Evolutionary conservation across 2,888 invertebrate genomes (phyloP).

Genomic region (Dilophus febrilis): DNA sequence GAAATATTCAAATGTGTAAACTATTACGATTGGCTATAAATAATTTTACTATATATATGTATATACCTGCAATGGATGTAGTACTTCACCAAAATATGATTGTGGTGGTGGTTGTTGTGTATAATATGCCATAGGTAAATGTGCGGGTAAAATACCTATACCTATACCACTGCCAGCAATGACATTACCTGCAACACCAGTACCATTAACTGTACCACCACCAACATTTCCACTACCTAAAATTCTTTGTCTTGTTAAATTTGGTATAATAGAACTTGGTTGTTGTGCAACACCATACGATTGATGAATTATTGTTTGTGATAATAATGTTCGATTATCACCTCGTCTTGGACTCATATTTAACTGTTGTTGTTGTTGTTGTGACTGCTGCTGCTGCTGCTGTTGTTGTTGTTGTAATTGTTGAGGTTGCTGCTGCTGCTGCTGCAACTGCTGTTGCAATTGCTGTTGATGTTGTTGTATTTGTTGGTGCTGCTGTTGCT

Average conservation of each 20-base stretch:
- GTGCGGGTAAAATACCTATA: conserved; percentile 16
- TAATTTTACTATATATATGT: no score
- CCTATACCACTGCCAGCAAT: background rate
- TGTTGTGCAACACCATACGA: conserved; percentile 21
- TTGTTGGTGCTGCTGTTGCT: no score
- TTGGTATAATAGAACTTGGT: conserved; percentile 7
- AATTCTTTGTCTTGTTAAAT: conserved; percentile 12
- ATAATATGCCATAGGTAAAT: conserved; percentile 26
- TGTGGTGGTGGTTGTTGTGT: conserved; percentile 20
- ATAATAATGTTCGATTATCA: conserved; percentile 13
- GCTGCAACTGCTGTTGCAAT: conserved; percentile 3
- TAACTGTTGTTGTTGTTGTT: conserved; percentile 3
- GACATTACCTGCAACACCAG: conserved; percentile 6
- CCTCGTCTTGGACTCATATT: conserved; percentile 12
- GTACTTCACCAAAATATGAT: conserved; percentile 25
- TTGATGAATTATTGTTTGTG: conserved; percentile 26
- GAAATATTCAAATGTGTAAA: no score
- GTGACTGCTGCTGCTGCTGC: conserved; percentile 9
- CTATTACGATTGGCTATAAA: no score
- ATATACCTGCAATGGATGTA: conserved; percentile 28
- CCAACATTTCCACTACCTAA: conserved; percentile 6
- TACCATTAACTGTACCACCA: background rate
- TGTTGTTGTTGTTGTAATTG: conserved; percentile 10
- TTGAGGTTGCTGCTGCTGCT: conserved; percentile 13
- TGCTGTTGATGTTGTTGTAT: background rate